These are phyloP conservation scores for Pristionchus pacificus DNA, from an alignment of 1,140 invertebrate species.

Conservation along the genomic window DNA sequence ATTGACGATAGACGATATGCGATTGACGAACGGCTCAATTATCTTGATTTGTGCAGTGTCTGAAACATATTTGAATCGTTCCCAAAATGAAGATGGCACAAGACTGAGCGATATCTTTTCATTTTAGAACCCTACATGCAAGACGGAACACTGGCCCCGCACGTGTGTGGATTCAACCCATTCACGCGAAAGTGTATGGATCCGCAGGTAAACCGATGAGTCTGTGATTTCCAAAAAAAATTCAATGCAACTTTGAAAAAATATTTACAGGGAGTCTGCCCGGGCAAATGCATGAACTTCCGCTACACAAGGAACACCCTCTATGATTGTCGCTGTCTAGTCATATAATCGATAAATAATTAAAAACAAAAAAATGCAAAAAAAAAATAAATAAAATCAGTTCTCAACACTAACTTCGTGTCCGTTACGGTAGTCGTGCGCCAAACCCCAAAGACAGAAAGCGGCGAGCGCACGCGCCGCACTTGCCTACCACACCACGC, in stretches of 20 bases:
- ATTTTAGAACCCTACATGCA: conserved; percentile 21
- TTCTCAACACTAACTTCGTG: not conserved
- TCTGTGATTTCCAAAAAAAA: too few species aligned
- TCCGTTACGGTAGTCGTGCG: not conserved
- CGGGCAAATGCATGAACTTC: conserved; percentile 38
- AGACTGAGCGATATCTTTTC: too few species aligned
- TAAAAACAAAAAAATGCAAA: too few species aligned
- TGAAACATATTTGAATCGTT: too few species aligned
- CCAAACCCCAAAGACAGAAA: not conserved
- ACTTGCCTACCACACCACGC: not conserved
- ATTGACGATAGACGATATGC: too few species aligned
- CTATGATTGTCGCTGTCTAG: conserved; percentile 37
- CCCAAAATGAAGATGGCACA: too few species aligned
- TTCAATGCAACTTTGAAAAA: not conserved
- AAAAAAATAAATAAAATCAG: too few species aligned
- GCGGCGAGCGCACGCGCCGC: not conserved
- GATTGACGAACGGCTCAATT: too few species aligned
- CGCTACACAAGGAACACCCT: conserved; percentile 37
- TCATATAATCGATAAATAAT: conserved; percentile 15
- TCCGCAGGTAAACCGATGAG: conserved; percentile 25
- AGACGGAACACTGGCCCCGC: conserved; percentile 34
- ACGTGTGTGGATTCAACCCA: conserved; percentile 36
- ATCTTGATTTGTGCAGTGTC: too few species aligned
- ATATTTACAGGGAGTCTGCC: conserved; percentile 9
- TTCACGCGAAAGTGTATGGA: conserved; percentile 39